Percentiles rank a stretch among this genome's conserved stretches.
Evolutionary conservation across 2,888 invertebrate genomes (phyloP).

Genomic region (Oscheius myriophilus): DNA sequence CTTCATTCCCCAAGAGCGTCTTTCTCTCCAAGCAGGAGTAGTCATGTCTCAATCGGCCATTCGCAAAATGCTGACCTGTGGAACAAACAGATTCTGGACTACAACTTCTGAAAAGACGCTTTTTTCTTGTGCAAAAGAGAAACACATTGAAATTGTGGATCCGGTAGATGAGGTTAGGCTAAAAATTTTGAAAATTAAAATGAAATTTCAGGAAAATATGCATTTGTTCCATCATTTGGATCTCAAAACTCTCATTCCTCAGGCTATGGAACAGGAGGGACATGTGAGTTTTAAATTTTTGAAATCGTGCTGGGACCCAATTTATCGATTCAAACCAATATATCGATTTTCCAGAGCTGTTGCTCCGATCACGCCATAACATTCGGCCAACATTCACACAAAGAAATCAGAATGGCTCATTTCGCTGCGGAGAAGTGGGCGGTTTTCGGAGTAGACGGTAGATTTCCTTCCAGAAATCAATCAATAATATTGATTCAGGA

Average conservation of each 20-base stretch:
- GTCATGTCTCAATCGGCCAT: constrained; percentile 24
- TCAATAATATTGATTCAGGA: constrained; percentile 7
- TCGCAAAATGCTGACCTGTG: constrained; percentile 1
- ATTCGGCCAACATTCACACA: constrained; percentile 27
- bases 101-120: constrained; percentile 16
- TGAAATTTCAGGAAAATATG: constrained; percentile 18
- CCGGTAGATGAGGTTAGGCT: constrained; percentile 26
- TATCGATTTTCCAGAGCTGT: constrained; percentile 12
- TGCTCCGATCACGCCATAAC: constrained; percentile 34
- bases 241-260: constrained; percentile 15
- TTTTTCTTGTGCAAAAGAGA: constrained; percentile 10
- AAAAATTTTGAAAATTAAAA: background rate
- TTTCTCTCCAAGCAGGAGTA: constrained; percentile 24
- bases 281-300: too few relatives aligned
- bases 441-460: constrained; percentile 30
- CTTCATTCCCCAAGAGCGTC: constrained; percentile 9
- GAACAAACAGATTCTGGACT: background rate
- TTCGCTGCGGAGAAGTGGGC: constrained; percentile 23
- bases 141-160: constrained; percentile 12
- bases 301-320: too few relatives aligned
- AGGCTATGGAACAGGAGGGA: constrained; percentile 1
- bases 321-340: background rate
- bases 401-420: constrained; percentile 30
- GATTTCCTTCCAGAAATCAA: background rate
- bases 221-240: constrained; percentile 29